phyloP scores from a whole-genome alignment of 2,797 vertebrate genomes.

The Picus viridis region DNA sequence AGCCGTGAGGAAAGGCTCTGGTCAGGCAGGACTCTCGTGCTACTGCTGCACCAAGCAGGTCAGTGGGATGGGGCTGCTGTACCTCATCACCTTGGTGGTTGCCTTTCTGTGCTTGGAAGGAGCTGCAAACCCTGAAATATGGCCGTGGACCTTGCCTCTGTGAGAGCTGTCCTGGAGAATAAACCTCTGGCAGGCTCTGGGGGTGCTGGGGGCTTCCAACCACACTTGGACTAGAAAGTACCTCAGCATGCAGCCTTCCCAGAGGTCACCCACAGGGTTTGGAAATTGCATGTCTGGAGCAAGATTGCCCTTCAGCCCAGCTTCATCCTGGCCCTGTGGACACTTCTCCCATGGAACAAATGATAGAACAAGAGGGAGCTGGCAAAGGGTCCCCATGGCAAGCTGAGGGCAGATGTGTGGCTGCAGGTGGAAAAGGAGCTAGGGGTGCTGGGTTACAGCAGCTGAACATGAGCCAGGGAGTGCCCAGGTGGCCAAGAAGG shows the following conservation, averaged over 20 bases:
- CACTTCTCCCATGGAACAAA: background rate
- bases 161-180: background rate
- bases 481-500: no score
- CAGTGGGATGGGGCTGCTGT: background rate
- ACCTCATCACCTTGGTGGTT: no score
- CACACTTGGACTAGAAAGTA: background rate
- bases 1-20: background rate
- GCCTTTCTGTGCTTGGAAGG: no score
- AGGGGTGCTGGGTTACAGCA: no score
- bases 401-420: no score
- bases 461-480: no score
- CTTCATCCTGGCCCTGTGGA: background rate
- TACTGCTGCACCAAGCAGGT: background rate
- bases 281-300: background rate
- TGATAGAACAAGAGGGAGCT: no score
- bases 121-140: background rate
- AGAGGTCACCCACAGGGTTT: background rate
- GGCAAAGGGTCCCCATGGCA: no score
- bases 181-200: background rate
- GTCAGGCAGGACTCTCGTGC: accelerated
- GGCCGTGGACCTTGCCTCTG: accelerated
- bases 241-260: background rate
- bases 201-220: accelerated
- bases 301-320: background rate
- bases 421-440: no score